Conservation (phyloP, 2,888 invertebrate genomes). For the Drosophila pullipes region DNA sequence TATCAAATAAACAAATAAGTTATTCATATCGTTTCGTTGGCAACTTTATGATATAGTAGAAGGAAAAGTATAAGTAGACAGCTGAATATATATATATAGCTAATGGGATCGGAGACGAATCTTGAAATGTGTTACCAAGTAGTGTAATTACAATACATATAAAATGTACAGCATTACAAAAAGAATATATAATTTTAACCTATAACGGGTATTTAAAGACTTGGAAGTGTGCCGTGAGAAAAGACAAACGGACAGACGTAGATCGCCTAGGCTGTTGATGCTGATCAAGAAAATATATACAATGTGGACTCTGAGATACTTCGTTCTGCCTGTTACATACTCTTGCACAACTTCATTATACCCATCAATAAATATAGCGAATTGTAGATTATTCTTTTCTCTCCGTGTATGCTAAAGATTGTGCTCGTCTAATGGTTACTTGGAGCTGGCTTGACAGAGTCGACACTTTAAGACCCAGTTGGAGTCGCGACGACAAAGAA, state of each 20-base stretch:
- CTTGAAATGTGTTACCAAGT: background rate
- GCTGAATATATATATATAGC: background rate
- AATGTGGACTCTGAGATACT: background rate
- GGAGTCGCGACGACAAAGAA: constrained; percentile 16
- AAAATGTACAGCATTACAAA: too few species aligned
- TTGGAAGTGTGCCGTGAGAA: background rate
- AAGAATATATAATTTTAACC: too few species aligned
- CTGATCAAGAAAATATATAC: background rate
- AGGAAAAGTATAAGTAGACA: background rate
- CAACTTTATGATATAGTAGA: background rate
- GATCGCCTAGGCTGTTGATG: background rate
- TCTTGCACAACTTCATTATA: background rate
- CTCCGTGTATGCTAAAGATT: constrained; percentile 48
- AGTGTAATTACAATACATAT: background rate
- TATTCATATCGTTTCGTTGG: background rate
- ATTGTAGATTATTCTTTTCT: background rate
- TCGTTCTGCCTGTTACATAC: background rate
- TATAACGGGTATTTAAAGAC: background rate
- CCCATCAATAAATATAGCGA: background rate
- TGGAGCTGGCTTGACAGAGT: constrained; percentile 20
- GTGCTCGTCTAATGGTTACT: constrained; percentile 11
- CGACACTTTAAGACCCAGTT: constrained; percentile 55
- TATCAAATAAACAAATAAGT: background rate
- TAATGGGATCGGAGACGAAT: background rate
- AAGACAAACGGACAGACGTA: background rate